These are phyloP conservation scores for Phania funesta DNA, from an alignment of 2,888 invertebrate genomes.

Conservation along the genomic window DNA sequence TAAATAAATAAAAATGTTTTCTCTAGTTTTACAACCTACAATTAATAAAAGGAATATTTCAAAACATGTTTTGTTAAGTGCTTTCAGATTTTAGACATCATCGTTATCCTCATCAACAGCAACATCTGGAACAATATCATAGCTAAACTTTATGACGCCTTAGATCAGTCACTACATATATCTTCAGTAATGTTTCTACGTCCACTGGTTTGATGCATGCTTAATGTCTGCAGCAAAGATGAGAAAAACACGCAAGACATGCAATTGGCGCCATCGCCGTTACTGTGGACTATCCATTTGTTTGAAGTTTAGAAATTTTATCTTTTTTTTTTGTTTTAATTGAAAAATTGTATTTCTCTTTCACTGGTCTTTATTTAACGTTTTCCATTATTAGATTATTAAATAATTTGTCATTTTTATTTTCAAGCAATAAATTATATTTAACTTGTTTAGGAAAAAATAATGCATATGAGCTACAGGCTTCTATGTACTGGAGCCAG, in stretches of 20 bases:
- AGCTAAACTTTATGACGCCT: too few species aligned
- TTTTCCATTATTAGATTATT: not conserved
- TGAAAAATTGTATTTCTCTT: conserved; percentile 24
- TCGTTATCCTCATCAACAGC: not conserved
- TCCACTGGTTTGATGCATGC: not conserved
- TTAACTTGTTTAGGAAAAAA: too few species aligned
- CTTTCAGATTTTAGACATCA: too few species aligned
- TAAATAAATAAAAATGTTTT: too few species aligned
- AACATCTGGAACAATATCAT: not conserved
- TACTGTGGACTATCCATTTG: not conserved
- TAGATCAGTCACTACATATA: too few species aligned
- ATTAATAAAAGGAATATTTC: too few species aligned
- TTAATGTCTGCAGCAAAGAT: conserved; percentile 8
- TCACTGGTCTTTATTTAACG: conserved; percentile 1
- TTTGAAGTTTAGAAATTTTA: not conserved
- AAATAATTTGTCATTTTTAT: conserved; percentile 35
- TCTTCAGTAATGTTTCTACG: too few species aligned
- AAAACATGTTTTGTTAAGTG: too few species aligned
- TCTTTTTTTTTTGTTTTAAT: conserved; percentile 1
- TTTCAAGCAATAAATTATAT: not conserved
- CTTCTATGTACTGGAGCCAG: too few species aligned
- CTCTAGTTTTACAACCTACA: too few species aligned
- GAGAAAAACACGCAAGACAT: not conserved
- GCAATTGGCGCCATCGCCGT: conserved; percentile 10
- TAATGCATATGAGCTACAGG: too few species aligned